These are phyloP conservation scores for Aphrocallistes beatrix DNA, from an alignment of 37 sponge, comb jelly and placozoan species.

Conservation along the genomic window DNA sequence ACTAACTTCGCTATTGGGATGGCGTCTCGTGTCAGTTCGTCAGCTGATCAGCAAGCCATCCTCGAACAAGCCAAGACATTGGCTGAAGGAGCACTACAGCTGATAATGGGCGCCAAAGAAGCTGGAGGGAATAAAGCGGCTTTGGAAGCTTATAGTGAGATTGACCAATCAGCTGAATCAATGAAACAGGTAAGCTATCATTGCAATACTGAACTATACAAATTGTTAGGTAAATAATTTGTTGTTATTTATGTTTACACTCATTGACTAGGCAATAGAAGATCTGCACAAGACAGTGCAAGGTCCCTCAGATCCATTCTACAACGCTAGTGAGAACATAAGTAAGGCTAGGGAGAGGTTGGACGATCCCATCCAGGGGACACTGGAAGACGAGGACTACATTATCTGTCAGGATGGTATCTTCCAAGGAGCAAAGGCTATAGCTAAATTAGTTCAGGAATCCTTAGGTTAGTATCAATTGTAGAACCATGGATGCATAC, in stretches of 20 bases:
- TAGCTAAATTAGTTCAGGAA: slow-evolving; percentile 57
- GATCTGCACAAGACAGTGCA: background rate
- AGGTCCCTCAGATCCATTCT: background rate
- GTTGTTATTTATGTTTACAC: too few relatives aligned
- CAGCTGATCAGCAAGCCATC: slow-evolving; percentile 44
- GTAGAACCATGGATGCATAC: too few relatives aligned
- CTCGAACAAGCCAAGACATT: slow-evolving; percentile 78
- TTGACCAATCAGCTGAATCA: slow-evolving; percentile 48
- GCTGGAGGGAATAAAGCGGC: slow-evolving; percentile 48
- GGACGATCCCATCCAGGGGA: slow-evolving; percentile 23
- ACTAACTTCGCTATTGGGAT: slow-evolving; percentile 76
- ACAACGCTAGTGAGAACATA: background rate
- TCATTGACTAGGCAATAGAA: too few relatives aligned
- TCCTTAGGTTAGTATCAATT: slow-evolving; percentile 23
- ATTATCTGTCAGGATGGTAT: slow-evolving; percentile 60
- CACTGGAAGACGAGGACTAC: slow-evolving; percentile 32
- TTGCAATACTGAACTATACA: too few relatives aligned
- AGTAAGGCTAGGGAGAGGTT: background rate
- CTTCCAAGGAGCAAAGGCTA: slow-evolving; percentile 33
- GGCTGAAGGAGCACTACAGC: slow-evolving; percentile 58
- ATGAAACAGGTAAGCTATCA: slow-evolving; percentile 48
- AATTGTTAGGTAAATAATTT: too few relatives aligned
- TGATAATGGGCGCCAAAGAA: slow-evolving; percentile 72
- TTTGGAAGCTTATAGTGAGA: slow-evolving; percentile 26
- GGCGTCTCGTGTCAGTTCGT: slow-evolving; percentile 54